Percentiles rank a stretch among this genome's conserved stretches.
Conservation (phyloP, 37 sponge, comb jelly and placozoan species). For the Spongilla lacustris region DNA sequence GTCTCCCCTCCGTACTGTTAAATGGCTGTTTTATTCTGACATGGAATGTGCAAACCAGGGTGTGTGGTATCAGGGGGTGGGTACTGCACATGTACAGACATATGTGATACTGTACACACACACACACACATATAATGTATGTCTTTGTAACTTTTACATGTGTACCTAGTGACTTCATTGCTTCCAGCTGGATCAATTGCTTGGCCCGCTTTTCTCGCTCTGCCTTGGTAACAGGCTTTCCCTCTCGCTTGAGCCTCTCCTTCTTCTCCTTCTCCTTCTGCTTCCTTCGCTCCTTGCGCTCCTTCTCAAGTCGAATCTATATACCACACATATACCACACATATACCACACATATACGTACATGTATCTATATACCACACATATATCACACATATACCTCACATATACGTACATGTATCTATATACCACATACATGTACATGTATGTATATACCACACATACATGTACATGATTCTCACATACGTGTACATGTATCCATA, state of each 20-base stretch:
- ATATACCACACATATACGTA: background rate
- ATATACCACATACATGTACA: too few species aligned
- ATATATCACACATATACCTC: too few species aligned
- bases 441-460: too few species aligned
- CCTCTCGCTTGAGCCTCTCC: slow-evolving; percentile 83
- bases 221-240: slow-evolving; percentile 88
- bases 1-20: background rate
- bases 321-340: background rate
- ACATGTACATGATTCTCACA: too few species aligned
- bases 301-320: slow-evolving; percentile 71
- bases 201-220: slow-evolving; percentile 71
- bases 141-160: background rate
- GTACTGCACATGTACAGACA: too few species aligned
- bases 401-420: too few species aligned
- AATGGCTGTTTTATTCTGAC: too few species aligned
- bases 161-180: slow-evolving; percentile 77
- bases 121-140: background rate
- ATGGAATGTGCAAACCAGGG: too few species aligned
- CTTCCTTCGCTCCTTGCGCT: slow-evolving; percentile 70
- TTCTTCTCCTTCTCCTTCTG: slow-evolving; percentile 85
- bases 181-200: slow-evolving; percentile 54
- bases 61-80: too few species aligned
- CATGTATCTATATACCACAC: too few species aligned
- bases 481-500: too few species aligned
- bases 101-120: background rate